These are phyloP conservation scores for Callipepla californica DNA, from an alignment of 2,113 vertebrate species.

Conservation along the genomic window DNA sequence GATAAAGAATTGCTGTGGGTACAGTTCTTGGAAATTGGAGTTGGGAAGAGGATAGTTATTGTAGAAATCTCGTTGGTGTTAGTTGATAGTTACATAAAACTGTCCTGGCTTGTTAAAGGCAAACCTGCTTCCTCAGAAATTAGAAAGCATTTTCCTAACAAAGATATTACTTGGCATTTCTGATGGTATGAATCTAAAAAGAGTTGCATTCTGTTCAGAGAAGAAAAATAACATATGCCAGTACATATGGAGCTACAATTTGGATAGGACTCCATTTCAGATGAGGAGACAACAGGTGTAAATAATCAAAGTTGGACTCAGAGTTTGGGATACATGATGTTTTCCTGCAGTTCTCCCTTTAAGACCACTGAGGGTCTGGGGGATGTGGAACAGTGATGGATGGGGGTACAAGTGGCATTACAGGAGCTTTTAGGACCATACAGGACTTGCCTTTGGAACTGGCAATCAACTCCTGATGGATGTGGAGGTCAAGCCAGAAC, in stretches of 20 bases:
- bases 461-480: background rate
- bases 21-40: conserved; percentile 20
- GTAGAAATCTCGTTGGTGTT: conserved; percentile 13
- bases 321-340: background rate
- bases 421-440: background rate
- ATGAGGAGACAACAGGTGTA: background rate
- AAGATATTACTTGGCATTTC: background rate
- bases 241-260: background rate
- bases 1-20: background rate
- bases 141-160: background rate
- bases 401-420: background rate
- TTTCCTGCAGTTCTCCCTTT: background rate
- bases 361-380: background rate
- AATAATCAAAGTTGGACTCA: background rate
- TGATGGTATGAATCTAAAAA: background rate
- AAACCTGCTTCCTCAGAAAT: background rate
- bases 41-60: conserved; percentile 7
- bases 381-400: background rate
- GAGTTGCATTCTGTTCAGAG: background rate
- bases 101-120: background rate
- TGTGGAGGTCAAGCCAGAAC: background rate
- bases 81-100: conserved; percentile 3
- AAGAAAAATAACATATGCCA: background rate
- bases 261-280: background rate
- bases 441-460: background rate